Conservation (phyloP, 1,140 invertebrate genomes). For the Drosophila persimilis region DNA sequence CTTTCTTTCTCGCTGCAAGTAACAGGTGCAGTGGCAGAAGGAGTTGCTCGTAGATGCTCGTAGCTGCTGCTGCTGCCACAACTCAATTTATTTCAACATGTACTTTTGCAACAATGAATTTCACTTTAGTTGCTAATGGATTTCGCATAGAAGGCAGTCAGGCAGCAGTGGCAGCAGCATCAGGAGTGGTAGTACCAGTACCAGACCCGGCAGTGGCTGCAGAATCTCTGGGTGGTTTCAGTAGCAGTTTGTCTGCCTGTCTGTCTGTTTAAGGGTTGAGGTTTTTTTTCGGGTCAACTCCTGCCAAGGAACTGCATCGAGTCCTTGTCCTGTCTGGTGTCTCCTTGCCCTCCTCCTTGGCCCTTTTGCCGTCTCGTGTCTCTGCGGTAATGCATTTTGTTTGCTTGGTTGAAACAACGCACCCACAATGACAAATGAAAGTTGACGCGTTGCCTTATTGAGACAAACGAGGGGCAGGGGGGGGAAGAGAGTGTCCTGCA, state of each 20-base stretch:
- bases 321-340: slow-evolving; percentile 32
- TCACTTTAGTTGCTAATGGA: slow-evolving; percentile 82
- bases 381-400: slow-evolving; percentile 74
- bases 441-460: slow-evolving; percentile 67
- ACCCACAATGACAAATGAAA: slow-evolving; percentile 75
- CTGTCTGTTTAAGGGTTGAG: slow-evolving; percentile 29
- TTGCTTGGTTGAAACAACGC: slow-evolving; percentile 57
- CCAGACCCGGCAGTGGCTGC: neutral
- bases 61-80: slow-evolving; percentile 63
- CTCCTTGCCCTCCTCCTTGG: neutral
- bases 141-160: slow-evolving; percentile 68
- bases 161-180: slow-evolving; percentile 13
- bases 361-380: slow-evolving; percentile 29
- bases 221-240: slow-evolving; percentile 1
- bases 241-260: slow-evolving; percentile 24
- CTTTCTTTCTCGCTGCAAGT: slow-evolving; percentile 45
- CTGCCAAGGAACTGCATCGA: slow-evolving; percentile 44
- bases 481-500: neutral
- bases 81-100: slow-evolving; percentile 81
- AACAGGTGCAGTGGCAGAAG: slow-evolving; percentile 71
- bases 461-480: slow-evolving; percentile 54
- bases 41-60: slow-evolving; percentile 30
- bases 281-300: slow-evolving; percentile 45
- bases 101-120: slow-evolving; percentile 81
- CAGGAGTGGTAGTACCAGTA: slow-evolving; percentile 8